Evolutionary conservation across 2,113 vertebrate species (phyloP).

Genomic region (Synodontis membranacea): DNA sequence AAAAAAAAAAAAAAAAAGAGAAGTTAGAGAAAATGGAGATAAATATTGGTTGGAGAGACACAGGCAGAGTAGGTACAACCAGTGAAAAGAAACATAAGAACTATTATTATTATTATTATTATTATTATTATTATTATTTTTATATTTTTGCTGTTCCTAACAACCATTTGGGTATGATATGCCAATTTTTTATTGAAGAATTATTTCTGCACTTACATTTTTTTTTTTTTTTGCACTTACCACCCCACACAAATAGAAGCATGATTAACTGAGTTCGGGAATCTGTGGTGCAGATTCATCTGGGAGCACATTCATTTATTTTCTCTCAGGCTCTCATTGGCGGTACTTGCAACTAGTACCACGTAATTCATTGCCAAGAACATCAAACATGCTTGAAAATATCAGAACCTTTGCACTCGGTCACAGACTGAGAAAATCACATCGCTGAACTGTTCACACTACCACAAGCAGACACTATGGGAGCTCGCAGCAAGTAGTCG

Average conservation of each 20-base stretch:
- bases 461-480: neutral
- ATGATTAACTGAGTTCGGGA: neutral
- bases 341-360: neutral
- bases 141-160: neutral
- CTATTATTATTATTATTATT: too few relatives aligned
- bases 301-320: neutral
- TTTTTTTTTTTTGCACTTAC: too few relatives aligned
- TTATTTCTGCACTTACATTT: neutral
- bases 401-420: neutral
- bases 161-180: neutral
- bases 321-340: neutral
- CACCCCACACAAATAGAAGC: neutral
- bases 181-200: neutral
- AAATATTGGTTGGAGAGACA: neutral
- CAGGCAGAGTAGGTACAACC: neutral
- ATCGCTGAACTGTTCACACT: neutral
- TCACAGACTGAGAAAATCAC: neutral
- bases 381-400: neutral
- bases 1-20: neutral
- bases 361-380: neutral
- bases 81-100: neutral
- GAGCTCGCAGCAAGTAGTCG: neutral
- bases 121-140: too few relatives aligned
- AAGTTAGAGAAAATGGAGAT: neutral
- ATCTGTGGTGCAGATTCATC: conserved; percentile 3